Evolutionary conservation across 2,113 vertebrate genomes (phyloP).

Genomic region (Sinocyclocheilus anophthalmus): DNA sequence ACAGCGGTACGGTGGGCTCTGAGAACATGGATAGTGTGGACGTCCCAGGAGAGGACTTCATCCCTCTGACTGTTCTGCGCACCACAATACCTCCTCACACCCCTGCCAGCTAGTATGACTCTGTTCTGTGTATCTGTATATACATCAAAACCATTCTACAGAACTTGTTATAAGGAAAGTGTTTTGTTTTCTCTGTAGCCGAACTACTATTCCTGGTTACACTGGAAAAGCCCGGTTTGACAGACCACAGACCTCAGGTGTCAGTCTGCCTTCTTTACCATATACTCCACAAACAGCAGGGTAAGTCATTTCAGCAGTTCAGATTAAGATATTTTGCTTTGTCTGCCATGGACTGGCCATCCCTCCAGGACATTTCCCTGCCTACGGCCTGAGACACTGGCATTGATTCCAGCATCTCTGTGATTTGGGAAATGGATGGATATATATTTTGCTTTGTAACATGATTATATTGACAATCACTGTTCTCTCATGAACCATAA

Average conservation of each 20-base stretch:
- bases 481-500: too few relatives aligned
- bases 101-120: conserved; percentile 64
- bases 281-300: conserved; percentile 66
- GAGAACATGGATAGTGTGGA: conserved; percentile 72
- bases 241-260: conserved; percentile 72
- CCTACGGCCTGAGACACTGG: too few relatives aligned
- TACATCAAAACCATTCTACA: background rate
- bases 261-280: conserved; percentile 64
- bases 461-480: too few relatives aligned
- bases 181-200: conserved; percentile 62
- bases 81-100: conserved; percentile 56
- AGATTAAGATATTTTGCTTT: background rate
- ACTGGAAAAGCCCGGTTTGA: conserved; percentile 77
- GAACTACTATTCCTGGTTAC: conserved; percentile 79
- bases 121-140: background rate
- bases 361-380: too few relatives aligned
- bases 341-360: too few relatives aligned
- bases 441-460: too few relatives aligned
- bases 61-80: conserved; percentile 63
- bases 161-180: background rate
- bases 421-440: too few relatives aligned
- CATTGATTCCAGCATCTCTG: too few relatives aligned
- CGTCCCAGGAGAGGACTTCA: conserved; percentile 62
- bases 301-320: conserved; percentile 64
- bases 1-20: conserved; percentile 73